Base-by-base conservation (phyloP, 2,888 invertebrate genomes). In the Drosophila melanosoma region DNA sequence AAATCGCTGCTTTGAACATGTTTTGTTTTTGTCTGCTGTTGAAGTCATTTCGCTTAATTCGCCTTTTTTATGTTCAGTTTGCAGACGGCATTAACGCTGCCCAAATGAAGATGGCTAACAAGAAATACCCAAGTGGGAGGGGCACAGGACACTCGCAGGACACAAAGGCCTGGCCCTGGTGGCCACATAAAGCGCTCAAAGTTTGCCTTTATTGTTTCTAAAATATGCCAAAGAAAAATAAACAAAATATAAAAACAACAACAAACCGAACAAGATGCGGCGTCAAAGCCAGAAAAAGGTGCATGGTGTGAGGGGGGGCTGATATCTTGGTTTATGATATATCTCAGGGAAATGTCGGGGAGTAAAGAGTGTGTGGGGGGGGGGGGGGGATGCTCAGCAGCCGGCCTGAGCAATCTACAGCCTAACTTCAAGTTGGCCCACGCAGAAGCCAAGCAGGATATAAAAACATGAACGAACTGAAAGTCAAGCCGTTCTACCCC, bases 121-220 rank as follows among this genome's bases (percentile, higher is more conserved):
- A 64, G 49, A 64, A 51, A 72, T 42, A 40, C 36, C 26, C n/a
- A 35, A 51, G 32, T 35, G 42, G 12, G 62, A 36, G 57, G 52
- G 54, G n/a, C 29, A 57, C 49, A 29, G 56, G 51, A 20, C 15
- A 36, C 32, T 36, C 53, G 7, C 42, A 48, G 51, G 48, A 56
- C 42, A 63, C 58, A 76, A 57, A 51, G 59, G 10, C 26, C 40
- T 26, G 64, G 58, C 63, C 57, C 42, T 53, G 62, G 61, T 49
- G 62, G 69, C 66, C 66, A 78, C 76, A 83, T 78, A 86, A 86
- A 86, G 82, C 69, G 83, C 83, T 83, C 84, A 87, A 84, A 87
- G 85, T 84, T 84, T 87, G 77, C 74, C 80, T 87, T 88, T 86
- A 86, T 83, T 88, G 88, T 79, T 88, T 88, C 88, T 72, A 88